Conservation (phyloP, 2,888 invertebrate species). For the Hydroisotoma schaefferi region DNA sequence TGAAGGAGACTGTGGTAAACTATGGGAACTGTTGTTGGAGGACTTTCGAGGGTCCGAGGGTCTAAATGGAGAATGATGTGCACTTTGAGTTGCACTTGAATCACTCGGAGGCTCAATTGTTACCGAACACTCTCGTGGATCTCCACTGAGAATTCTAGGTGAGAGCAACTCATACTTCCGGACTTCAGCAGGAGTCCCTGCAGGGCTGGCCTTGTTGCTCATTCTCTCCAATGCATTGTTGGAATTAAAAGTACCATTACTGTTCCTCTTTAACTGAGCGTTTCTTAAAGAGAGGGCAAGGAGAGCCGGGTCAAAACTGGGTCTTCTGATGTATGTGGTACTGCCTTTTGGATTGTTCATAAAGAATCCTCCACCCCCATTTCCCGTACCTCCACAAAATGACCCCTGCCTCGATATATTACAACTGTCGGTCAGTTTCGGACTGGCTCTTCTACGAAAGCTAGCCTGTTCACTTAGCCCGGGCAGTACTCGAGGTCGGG, state of each 20-base stretch:
- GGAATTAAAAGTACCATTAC: constrained; percentile 20
- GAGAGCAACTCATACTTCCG: background rate
- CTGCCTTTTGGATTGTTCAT: constrained; percentile 25
- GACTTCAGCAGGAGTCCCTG: constrained; percentile 20
- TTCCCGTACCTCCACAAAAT: constrained; percentile 41
- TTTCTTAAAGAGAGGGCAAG: constrained; percentile 43
- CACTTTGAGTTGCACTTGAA: constrained; percentile 37
- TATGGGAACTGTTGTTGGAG: constrained; percentile 57
- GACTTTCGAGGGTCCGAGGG: background rate
- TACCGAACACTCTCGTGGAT: constrained; percentile 40
- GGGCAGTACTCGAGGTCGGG: constrained; percentile 55
- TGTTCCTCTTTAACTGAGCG: constrained; percentile 36
- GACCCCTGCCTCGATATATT: constrained; percentile 47
- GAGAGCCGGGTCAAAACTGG: constrained; percentile 48
- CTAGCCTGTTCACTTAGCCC: constrained; percentile 36
- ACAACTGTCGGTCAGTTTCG: constrained; percentile 46
- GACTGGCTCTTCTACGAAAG: constrained; percentile 46
- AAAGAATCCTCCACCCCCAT: constrained; percentile 24
- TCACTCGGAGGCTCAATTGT: constrained; percentile 48
- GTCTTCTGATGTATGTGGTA: constrained; percentile 42
- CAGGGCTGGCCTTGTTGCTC: constrained; percentile 27
- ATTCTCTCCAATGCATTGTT: constrained; percentile 14
- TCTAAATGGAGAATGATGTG: constrained; percentile 24
- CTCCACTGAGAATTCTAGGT: background rate
- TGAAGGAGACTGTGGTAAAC: constrained; percentile 24